A percentile compares a stretch with the other conserved stretches of the same genome.
Conservation (phyloP, 2,113 vertebrate species). For the Cercocebus atys region DNA sequence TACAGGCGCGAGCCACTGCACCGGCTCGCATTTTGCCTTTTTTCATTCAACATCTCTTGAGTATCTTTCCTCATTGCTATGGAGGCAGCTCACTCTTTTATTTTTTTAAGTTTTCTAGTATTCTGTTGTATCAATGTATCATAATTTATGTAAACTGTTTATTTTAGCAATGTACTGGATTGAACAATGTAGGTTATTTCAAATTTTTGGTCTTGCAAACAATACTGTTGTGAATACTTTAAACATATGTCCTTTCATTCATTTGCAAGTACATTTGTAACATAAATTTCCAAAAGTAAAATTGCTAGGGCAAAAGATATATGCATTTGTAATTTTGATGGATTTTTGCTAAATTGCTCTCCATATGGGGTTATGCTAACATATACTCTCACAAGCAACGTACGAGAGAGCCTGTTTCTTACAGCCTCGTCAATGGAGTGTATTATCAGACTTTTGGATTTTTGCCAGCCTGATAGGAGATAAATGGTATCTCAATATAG, state of each 20-base stretch:
- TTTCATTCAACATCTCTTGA: slow-evolving; percentile 34
- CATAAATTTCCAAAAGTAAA: slow-evolving; percentile 67
- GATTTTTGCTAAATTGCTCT: slow-evolving; percentile 74
- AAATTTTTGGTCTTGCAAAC: slow-evolving; percentile 20
- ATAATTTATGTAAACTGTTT: slow-evolving; percentile 40
- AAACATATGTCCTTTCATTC: slow-evolving; percentile 50
- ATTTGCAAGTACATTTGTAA: slow-evolving; percentile 64
- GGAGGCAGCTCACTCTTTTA: not conserved
- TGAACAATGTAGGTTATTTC: slow-evolving; percentile 45
- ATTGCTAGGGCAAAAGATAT: slow-evolving; percentile 56
- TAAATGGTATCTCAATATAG: slow-evolving; percentile 62
- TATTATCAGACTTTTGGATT: slow-evolving; percentile 63
- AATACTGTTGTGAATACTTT: slow-evolving; percentile 53
- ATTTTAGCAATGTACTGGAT: slow-evolving; percentile 42
- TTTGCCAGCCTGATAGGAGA: slow-evolving; percentile 68
- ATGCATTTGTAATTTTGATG: slow-evolving; percentile 75
- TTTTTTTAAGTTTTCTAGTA: not conserved
- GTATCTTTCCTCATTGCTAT: not conserved
- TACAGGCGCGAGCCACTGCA: too few species aligned
- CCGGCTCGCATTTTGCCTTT: not conserved
- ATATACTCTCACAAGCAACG: slow-evolving; percentile 60
- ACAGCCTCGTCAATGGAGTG: slow-evolving; percentile 39
- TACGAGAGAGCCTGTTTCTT: slow-evolving; percentile 32
- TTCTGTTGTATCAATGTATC: slow-evolving; percentile 16
- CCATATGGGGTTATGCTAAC: slow-evolving; percentile 76